phyloP scores from a whole-genome alignment of 1,140 invertebrate genomes.

The Propsilocerus akamusi region DNA sequence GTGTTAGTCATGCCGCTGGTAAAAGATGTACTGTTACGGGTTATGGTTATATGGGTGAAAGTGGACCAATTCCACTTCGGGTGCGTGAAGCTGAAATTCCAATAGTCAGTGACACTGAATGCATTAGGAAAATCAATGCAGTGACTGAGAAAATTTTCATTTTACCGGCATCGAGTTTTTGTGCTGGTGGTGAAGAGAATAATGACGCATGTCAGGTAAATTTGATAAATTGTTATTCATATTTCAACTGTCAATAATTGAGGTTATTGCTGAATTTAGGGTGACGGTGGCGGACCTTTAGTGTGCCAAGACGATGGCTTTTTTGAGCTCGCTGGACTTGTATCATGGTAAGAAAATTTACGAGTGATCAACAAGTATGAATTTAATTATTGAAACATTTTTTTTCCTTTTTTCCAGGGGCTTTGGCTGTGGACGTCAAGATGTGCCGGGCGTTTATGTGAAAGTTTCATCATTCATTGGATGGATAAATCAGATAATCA shows the following conservation, averaged over 20 bases:
- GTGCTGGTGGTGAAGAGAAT: slow-evolving; percentile 78
- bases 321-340: slow-evolving; percentile 76
- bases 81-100: slow-evolving; percentile 82
- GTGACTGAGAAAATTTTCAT: slow-evolving; percentile 90
- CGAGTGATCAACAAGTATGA: neutral
- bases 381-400: no score
- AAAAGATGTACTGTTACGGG: slow-evolving; percentile 83
- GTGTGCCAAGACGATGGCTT: slow-evolving; percentile 86
- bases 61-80: slow-evolving; percentile 73
- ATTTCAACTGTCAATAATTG: neutral
- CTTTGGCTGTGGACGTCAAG: slow-evolving; percentile 72
- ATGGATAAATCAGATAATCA: slow-evolving; percentile 94
- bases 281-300: slow-evolving; percentile 78
- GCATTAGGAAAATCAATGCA: slow-evolving; percentile 78
- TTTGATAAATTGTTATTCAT: slow-evolving; percentile 6
- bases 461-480: slow-evolving; percentile 88
- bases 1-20: slow-evolving; percentile 66
- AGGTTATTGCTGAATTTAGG: slow-evolving; percentile 29
- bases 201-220: slow-evolving; percentile 82
- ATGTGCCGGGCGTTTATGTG: slow-evolving; percentile 85
- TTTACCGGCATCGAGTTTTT: slow-evolving; percentile 78
- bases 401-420: no score
- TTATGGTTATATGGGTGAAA: slow-evolving; percentile 87
- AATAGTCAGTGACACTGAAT: slow-evolving; percentile 82
- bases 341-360: slow-evolving; percentile 43